A percentile compares a stretch with the other conserved stretches of the same genome.
Evolutionary conservation across 2,888 invertebrate genomes (phyloP).

Genomic region (Pogonocherus hispidulus): DNA sequence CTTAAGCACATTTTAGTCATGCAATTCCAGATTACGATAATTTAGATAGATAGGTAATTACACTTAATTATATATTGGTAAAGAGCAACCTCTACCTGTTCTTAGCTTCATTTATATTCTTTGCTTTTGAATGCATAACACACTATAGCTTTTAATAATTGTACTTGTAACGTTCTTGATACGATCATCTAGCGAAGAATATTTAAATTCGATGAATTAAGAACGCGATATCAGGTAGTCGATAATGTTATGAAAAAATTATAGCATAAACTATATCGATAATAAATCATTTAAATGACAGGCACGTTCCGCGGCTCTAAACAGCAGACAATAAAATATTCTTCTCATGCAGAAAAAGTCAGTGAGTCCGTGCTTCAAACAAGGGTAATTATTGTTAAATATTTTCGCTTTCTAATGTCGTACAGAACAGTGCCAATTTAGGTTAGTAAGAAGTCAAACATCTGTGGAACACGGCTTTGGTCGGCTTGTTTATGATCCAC

Average conservation of each 20-base stretch:
- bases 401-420: constrained; percentile 66
- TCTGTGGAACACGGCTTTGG: constrained; percentile 47
- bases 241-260: constrained; percentile 2
- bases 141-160: too few species aligned
- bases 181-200: not conserved
- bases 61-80: too few species aligned
- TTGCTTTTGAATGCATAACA: too few species aligned
- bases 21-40: too few species aligned
- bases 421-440: constrained; percentile 60
- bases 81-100: too few species aligned
- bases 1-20: too few species aligned
- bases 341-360: constrained; percentile 32
- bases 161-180: not conserved
- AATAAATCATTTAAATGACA: constrained; percentile 27
- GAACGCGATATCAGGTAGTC: not conserved
- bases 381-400: constrained; percentile 40
- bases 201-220: not conserved
- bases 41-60: too few species aligned
- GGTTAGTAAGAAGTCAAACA: constrained; percentile 57
- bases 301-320: constrained; percentile 12
- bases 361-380: constrained; percentile 24
- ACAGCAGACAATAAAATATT: constrained; percentile 18
- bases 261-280: not conserved
- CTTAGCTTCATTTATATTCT: too few species aligned
- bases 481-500: constrained; percentile 24